phyloP scores from a whole-genome alignment of 2,797 vertebrate species.

The Poeciliopsis gracilis region DNA sequence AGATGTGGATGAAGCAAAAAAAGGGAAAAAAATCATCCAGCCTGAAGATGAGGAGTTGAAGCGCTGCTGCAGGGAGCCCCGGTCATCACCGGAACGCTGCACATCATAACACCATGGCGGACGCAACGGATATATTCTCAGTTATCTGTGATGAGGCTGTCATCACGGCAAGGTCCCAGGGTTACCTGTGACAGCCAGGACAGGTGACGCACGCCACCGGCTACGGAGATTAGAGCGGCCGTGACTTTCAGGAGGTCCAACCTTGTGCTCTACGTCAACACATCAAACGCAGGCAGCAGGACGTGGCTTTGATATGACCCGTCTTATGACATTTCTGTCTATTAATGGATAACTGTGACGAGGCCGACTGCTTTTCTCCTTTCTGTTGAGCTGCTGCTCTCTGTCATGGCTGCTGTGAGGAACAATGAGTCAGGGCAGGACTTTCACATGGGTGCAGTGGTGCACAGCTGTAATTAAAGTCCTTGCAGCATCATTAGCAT shows the following conservation, averaged over 20 bases:
- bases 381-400: background rate
- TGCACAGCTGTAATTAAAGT: slow-evolving; percentile 1
- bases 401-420: background rate
- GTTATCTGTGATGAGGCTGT: slow-evolving; percentile 75
- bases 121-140: slow-evolving; percentile 64
- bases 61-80: slow-evolving; percentile 27
- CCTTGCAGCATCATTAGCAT: slow-evolving; percentile 2
- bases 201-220: slow-evolving; percentile 64
- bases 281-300: slow-evolving; percentile 28
- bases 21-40: slow-evolving; percentile 30
- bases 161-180: slow-evolving; percentile 61
- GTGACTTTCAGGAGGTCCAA: slow-evolving; percentile 60
- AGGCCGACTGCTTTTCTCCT: background rate
- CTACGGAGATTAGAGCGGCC: slow-evolving; percentile 53
- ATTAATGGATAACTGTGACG: slow-evolving; percentile 12
- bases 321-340: slow-evolving; percentile 28
- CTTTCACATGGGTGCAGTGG: background rate
- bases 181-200: slow-evolving; percentile 66
- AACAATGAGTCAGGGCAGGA: background rate
- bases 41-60: slow-evolving; percentile 33
- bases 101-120: slow-evolving; percentile 41
- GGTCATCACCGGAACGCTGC: slow-evolving; percentile 29
- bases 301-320: slow-evolving; percentile 24
- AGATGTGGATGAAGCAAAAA: slow-evolving; percentile 17
- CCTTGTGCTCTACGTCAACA: slow-evolving; percentile 56